Evolutionary conservation across 2,888 invertebrate species (phyloP), one percentile per base, ranked within the genome.

Genomic region (Aphidoletes aphidimyza): DNA sequence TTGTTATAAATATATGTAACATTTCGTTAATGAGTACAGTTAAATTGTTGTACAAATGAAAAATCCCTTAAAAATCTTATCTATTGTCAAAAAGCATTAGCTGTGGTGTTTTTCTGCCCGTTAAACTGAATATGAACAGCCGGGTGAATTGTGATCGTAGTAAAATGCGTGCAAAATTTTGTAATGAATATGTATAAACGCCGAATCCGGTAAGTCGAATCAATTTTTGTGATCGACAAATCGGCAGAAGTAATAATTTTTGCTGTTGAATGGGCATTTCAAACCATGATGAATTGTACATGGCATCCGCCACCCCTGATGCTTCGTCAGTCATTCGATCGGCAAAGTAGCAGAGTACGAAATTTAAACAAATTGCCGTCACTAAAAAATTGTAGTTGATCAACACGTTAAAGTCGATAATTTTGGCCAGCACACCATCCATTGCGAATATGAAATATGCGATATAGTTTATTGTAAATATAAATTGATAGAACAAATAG

Each of bases 391-490:
- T 19, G 30, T 69, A 69, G 30, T 11, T 14, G 14, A n/a, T 69
- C 11, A 69, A 30, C 30, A 3, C 26, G 17, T 69, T 69, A 30
- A 69, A 69, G 30, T 69, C 42, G 42, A 42, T 26, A 5, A 34
- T 3, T 30, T 69, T n/a, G 11, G 19, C 0, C 30, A 30, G 3
- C n/a, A 54, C 69, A 30, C 69, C 30, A 30, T 69, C 30, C 69
- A 69, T 14, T 34, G 19, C 69, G n/a, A 69, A 69, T 14, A 69
- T 30, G 17, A 69, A 30, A n/a, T 30, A 69, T 14, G 34, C 69
- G 17, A 69, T 69, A 14, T 69, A 69, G 30, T 69, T 69, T 30
- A 69, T 2, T 14, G 69, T 69, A 30, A 69, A 69, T 69, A 69
- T 30, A 69, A 69, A 69, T 69, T 69, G 69, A 69, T 19, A 69